Evolutionary conservation across 2,797 vertebrate species (phyloP).

Genomic region (Liasis olivaceus): DNA sequence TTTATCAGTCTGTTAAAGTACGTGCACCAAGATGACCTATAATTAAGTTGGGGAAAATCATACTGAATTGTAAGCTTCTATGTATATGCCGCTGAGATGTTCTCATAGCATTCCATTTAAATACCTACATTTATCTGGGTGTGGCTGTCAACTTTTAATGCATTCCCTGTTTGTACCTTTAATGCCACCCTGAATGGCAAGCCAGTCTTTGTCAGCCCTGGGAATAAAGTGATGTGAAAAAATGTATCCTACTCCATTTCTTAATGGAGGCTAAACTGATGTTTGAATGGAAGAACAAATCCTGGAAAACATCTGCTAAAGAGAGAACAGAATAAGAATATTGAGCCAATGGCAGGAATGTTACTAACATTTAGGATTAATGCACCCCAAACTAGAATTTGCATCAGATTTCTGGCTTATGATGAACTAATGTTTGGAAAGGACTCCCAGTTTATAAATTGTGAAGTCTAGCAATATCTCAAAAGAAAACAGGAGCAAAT

Average conservation of each 20-base stretch:
- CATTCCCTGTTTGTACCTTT: not conserved
- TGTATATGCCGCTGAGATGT: not conserved
- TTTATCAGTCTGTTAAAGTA: conserved; percentile 54
- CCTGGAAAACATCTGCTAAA: not conserved
- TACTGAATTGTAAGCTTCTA: not conserved
- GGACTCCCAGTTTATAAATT: too few species aligned
- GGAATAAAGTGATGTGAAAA: not conserved
- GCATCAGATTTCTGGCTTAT: too few species aligned
- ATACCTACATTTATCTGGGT: not conserved
- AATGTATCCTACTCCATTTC: not conserved
- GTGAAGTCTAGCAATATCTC: too few species aligned
- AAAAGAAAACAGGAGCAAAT: too few species aligned
- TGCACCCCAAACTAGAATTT: too few species aligned
- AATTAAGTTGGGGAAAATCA: conserved; percentile 33
- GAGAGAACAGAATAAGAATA: too few species aligned
- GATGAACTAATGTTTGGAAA: too few species aligned
- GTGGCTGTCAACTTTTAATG: not conserved
- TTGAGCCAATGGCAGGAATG: not conserved
- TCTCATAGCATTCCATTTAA: not conserved
- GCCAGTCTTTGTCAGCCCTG: not conserved
- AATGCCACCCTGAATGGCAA: not conserved
- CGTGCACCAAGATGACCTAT: conserved; percentile 54
- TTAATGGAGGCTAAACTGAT: too few species aligned
- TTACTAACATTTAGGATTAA: not conserved
- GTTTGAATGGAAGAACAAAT: not conserved